Evolutionary conservation across 2,113 vertebrate genomes (phyloP).

Genomic region (human (Homo sapiens)): DNA sequence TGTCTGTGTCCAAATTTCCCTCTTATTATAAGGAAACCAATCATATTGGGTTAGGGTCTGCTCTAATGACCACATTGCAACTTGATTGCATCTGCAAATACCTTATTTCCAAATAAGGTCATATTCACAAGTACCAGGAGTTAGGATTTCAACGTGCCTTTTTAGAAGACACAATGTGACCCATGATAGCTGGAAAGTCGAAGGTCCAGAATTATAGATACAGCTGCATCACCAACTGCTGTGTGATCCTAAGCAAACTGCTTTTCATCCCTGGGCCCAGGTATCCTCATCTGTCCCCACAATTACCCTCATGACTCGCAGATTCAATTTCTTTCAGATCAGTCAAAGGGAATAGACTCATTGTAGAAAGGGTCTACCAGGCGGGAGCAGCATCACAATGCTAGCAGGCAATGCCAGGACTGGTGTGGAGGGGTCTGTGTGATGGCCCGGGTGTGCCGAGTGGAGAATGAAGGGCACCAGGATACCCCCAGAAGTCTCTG

Average conservation of each 20-base stretch:
- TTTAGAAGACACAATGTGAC: not conserved
- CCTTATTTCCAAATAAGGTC: not conserved
- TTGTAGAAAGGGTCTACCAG: not conserved
- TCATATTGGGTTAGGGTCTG: not conserved
- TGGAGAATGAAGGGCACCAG: not conserved
- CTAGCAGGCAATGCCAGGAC: not conserved
- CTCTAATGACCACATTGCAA: not conserved
- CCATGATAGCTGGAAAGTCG: not conserved
- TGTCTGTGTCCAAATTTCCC: not conserved
- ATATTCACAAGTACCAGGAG: too few relatives aligned
- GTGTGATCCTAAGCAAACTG: not conserved
- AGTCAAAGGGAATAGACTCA: not conserved
- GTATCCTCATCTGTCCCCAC: not conserved
- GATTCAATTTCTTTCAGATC: not conserved
- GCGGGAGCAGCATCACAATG: not conserved
- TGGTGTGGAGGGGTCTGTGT: fast-evolving
- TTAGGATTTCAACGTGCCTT: not conserved
- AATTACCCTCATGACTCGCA: not conserved
- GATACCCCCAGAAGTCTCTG: not conserved
- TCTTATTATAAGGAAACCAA: not conserved
- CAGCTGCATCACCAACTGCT: not conserved
- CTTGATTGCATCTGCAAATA: not conserved
- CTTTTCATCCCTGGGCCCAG: too few relatives aligned
- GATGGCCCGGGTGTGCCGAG: fast-evolving
- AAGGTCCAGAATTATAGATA: not conserved